A percentile compares a stretch with the other conserved stretches of the same genome.
phyloP scores from a whole-genome alignment of 2,888 invertebrate species.

The Clivina fossor region DNA sequence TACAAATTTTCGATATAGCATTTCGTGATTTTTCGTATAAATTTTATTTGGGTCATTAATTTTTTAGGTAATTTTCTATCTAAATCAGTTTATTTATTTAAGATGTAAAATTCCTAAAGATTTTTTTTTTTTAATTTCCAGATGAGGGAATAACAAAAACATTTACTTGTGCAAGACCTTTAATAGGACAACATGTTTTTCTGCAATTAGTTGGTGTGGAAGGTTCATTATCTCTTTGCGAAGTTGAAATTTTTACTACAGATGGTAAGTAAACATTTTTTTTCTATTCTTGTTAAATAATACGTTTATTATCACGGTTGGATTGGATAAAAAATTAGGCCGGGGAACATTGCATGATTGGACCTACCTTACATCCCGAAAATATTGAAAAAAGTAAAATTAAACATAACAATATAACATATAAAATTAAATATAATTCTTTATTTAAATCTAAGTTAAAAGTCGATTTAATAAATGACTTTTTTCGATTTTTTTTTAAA shows the following conservation, averaged over 20 bases:
- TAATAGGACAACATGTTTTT: slow-evolving; percentile 85
- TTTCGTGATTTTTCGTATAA: slow-evolving; percentile 1
- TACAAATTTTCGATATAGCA: not conserved
- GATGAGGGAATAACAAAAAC: slow-evolving; percentile 92
- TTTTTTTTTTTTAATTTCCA: slow-evolving; percentile 49
- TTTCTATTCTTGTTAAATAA: too few species aligned
- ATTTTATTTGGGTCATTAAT: not conserved
- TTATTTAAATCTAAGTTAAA: too few species aligned
- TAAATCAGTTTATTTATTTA: not conserved
- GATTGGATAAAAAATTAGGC: too few species aligned
- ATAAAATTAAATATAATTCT: too few species aligned
- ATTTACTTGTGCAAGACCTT: slow-evolving; percentile 81
- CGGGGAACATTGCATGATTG: too few species aligned
- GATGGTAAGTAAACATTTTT: slow-evolving; percentile 75
- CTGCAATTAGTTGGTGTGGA: slow-evolving; percentile 89
- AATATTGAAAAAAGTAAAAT: too few species aligned
- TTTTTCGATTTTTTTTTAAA: too few species aligned
- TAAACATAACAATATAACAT: too few species aligned
- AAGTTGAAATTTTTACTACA: slow-evolving; percentile 89
- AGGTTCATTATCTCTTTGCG: slow-evolving; percentile 85
- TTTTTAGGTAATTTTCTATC: not conserved
- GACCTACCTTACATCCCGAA: too few species aligned
- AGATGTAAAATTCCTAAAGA: not conserved
- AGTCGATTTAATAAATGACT: too few species aligned
- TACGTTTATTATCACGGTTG: too few species aligned